Base-by-base conservation (phyloP, 2,797 vertebrate genomes). In the Sebastiscus albofasciatus region DNA sequence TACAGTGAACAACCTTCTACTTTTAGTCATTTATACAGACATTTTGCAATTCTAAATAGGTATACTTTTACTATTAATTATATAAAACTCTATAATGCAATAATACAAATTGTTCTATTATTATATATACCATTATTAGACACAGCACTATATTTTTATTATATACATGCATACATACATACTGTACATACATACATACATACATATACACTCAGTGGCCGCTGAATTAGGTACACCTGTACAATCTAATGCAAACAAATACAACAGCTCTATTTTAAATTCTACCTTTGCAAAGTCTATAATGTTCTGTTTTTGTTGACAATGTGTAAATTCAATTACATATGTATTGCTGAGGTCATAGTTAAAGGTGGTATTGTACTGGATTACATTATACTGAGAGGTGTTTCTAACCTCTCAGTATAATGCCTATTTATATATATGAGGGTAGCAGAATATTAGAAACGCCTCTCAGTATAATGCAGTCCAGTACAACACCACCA, bases 201-300 rank as follows among this genome's bases (percentile, higher is more conserved):
- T 36, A 34, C 33, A 34, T 34, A 10, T 14, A 39, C 36, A 42
- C 39, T 42, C 39, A 42, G 13, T 42, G 39, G 13, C 39, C 13
- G 39, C 39, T 42, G 39, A 0, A 42, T 42, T 0, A 42, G 39
- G 13, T 42, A 0, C 0, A 46, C 42, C 6, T 46, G 0, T 46
- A 46, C 42, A 46, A 46, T 46, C 42, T 46, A 46, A 46, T 46
- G 16, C 42, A 46, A 46, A 16, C 42, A 46, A 46, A 46, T 46
- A 46, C 42, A 52, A 52, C 8, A 52, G 18, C 49, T 52, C 18
- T 52, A 18, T 18, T 52, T 20, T 52, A n/a, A 20, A 52, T 49
- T 49, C 42, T 49, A 49, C 20, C 46, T 52, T 8, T 52, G 18
- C 4, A 20, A 20, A 9, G 18, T 0, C 4, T 52, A n/a, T n/a